phyloP scores from a whole-genome alignment of 2,888 invertebrate species.

The Mythimna impura region DNA sequence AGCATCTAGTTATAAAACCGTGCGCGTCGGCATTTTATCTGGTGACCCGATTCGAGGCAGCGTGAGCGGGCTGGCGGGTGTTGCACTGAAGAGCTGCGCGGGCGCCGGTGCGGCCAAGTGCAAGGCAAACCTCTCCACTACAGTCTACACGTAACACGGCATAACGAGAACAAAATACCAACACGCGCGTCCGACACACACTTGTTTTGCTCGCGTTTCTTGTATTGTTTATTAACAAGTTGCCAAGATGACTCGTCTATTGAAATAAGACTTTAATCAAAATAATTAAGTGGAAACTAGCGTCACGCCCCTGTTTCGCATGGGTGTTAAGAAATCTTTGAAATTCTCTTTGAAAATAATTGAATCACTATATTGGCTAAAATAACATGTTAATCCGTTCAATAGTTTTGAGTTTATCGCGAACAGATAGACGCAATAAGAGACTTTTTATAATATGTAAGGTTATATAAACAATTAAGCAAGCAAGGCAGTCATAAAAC shows the following conservation, averaged over 20 bases:
- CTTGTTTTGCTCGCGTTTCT: conserved; percentile 56
- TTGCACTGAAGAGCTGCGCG: conserved; percentile 82
- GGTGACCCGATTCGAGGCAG: conserved; percentile 71
- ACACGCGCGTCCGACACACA: conserved; percentile 53
- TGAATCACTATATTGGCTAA: too few species aligned
- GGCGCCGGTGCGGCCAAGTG: conserved; percentile 74
- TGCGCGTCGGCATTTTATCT: conserved; percentile 63
- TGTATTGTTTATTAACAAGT: conserved; percentile 27
- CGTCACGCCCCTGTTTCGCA: too few species aligned
- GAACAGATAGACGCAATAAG: too few species aligned
- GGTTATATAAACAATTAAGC: too few species aligned
- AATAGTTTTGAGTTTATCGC: too few species aligned
- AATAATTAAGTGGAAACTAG: not conserved
- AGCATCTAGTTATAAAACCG: conserved; percentile 61
- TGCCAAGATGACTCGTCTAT: conserved; percentile 6
- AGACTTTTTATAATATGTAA: too few species aligned
- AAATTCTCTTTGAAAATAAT: too few species aligned
- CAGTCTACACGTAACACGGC: conserved; percentile 76
- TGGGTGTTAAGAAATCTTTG: too few species aligned
- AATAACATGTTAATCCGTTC: too few species aligned
- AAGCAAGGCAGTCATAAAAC: not conserved
- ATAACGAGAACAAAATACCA: conserved; percentile 72
- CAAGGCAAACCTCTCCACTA: conserved; percentile 78
- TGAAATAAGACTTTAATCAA: not conserved
- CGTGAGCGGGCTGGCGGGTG: conserved; percentile 70